Conservation (phyloP, 2,888 invertebrate genomes). For the Netelia fuscicornis region DNA sequence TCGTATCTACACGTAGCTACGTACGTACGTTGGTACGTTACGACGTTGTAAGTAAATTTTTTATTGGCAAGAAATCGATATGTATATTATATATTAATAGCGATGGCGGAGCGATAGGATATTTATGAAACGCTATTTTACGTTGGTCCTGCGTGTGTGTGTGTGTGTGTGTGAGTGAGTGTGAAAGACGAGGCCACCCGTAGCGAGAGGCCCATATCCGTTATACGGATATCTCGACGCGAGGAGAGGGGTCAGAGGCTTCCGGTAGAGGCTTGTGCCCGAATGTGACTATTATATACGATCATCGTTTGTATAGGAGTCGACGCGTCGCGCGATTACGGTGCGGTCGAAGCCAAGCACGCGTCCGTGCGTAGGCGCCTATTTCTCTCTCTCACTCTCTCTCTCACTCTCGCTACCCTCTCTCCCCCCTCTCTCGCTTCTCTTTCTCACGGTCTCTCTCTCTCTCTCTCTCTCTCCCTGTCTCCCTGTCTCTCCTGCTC, state of each 20-base stretch:
- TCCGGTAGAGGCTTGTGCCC: not conserved
- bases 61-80: constrained; percentile 21
- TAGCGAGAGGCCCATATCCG: not conserved
- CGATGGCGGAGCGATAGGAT: constrained; percentile 21
- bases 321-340: no score
- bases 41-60: not conserved
- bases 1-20: not conserved
- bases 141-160: not conserved
- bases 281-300: not conserved
- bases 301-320: not conserved
- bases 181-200: not conserved
- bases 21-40: not conserved
- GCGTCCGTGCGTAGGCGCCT: not conserved
- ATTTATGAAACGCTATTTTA: constrained; percentile 23
- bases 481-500: not conserved
- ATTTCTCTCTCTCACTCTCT: not conserved
- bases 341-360: not conserved
- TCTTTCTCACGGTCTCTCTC: not conserved
- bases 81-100: constrained; percentile 19
- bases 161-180: not conserved
- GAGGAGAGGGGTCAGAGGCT: not conserved
- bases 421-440: not conserved
- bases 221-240: not conserved
- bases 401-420: not conserved
- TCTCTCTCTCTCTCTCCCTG: not conserved